Percentiles rank a stretch among this genome's conserved stretches.
Conservation (phyloP, 2,888 invertebrate genomes). For the Linnaemya vulpina region DNA sequence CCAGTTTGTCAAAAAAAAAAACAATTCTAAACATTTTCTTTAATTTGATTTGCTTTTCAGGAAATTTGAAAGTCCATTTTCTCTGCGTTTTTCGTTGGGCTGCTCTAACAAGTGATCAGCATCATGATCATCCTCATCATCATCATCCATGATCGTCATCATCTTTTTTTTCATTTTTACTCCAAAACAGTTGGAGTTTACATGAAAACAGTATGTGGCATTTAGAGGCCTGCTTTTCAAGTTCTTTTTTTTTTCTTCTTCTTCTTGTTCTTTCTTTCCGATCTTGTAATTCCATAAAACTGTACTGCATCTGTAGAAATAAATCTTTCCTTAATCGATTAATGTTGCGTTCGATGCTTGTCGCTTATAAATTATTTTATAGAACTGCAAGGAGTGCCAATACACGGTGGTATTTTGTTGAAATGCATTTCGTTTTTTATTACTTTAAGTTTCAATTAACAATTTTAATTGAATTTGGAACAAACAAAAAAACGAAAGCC, state of each 20-base stretch:
- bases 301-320: constrained; percentile 45
- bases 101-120: constrained; percentile 54
- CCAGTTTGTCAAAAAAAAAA: constrained; percentile 33
- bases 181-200: constrained; percentile 60
- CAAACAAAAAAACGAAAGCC: no score
- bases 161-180: constrained; percentile 10
- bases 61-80: constrained; percentile 59
- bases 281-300: constrained; percentile 37
- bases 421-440: constrained; percentile 16
- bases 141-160: not conserved
- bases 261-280: constrained; percentile 22
- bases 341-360: constrained; percentile 47
- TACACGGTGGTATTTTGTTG: not conserved
- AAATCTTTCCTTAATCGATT: constrained; percentile 61
- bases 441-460: constrained; percentile 2
- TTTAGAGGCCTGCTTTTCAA: constrained; percentile 43
- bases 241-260: not conserved
- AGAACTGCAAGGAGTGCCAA: constrained; percentile 24
- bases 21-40: constrained; percentile 34
- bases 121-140: constrained; percentile 37
- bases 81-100: not conserved
- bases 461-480: constrained; percentile 10
- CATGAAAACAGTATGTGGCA: constrained; percentile 66
- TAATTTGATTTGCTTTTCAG: constrained; percentile 48
- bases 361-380: constrained; percentile 37